phyloP scores from a whole-genome alignment of 2,888 invertebrate genomes.

The Pheosia tremula region DNA sequence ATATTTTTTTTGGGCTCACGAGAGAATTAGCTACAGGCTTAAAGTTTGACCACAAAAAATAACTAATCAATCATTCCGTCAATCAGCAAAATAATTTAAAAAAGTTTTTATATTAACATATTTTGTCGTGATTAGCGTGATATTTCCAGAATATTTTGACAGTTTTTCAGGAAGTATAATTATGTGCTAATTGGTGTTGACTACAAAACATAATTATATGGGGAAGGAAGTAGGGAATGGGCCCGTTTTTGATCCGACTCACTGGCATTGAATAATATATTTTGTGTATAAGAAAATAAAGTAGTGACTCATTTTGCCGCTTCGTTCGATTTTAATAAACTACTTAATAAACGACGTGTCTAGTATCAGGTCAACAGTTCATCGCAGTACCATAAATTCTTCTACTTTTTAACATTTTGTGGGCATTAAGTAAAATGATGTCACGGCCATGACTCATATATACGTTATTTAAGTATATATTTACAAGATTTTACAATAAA shows the following conservation, averaged over 20 bases:
- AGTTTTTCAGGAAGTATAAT: background rate
- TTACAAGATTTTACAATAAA: conserved; percentile 53
- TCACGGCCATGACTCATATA: conserved; percentile 71
- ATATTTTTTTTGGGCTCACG: background rate
- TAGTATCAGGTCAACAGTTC: conserved; percentile 77
- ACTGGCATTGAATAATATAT: conserved; percentile 35
- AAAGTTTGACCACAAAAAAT: conserved; percentile 11
- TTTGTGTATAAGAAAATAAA: conserved; percentile 27
- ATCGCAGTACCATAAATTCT: conserved; percentile 76
- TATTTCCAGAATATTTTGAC: background rate
- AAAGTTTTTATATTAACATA: background rate
- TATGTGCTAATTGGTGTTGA: conserved; percentile 3
- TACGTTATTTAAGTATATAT: conserved; percentile 62
- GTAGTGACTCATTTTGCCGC: conserved; percentile 62
- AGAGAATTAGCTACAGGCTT: background rate
- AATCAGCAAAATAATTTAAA: conserved; percentile 14
- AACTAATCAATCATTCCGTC: conserved; percentile 21
- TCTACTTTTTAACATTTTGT: conserved; percentile 71
- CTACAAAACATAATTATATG: conserved; percentile 13
- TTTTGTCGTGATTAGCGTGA: background rate
- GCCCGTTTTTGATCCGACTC: conserved; percentile 37
- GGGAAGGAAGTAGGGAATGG: conserved; percentile 32
- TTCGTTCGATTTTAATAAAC: conserved; percentile 53
- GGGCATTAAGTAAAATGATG: conserved; percentile 77
- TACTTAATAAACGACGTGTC: conserved; percentile 59